Evolutionary conservation across 2,113 vertebrate species (phyloP), one percentile per base, ranked within the genome.

Genomic region (Pongo abelii): DNA sequence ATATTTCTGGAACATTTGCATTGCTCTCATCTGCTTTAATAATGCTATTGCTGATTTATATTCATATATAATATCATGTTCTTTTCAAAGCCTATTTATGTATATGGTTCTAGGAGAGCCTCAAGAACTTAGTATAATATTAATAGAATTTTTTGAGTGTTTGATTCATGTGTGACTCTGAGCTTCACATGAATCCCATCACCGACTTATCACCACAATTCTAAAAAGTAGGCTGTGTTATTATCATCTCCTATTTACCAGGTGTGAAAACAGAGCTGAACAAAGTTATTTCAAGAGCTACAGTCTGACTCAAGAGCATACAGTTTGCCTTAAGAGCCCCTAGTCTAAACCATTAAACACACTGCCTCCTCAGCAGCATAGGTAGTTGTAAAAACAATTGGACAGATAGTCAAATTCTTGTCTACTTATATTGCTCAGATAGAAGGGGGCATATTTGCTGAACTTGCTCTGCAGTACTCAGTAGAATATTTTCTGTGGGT

Each of bases 21-120:
- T 55, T 94, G 38, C 74, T 77, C 38, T 96, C 91, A 38, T 84
- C n/a, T 97, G 27, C 43, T 98, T 96, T 92, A 86, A 57, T 94
- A 94, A 77, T 57, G 38, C 50, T 72, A 17, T 61, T 75, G 48
- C 46, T 96, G 48, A 91, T 88, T 93, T 88, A 70, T 3, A 64
- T 80, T 70, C 85, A 12, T 55, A 81, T 91, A 48, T 85, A 89
- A 80, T 72, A 88, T 61, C 57, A 84, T 81, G 30, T 10, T 91
- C 57, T 89, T 97, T 91, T 94, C 11, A 91, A 97, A 93, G 48
- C 38, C 30, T 67, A 22, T 91, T 94, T 93, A 81, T 16, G 72
- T 30, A 48, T 38, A 46, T 46, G 48, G 38, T 52, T 95, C 89
- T 87, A 80, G 5, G 52, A 32, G 20, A 92, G 20, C 35, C 91